Evolutionary conservation across 2,888 invertebrate genomes (phyloP), one percentile per base, ranked within the genome.

Genomic region (Synergus umbraculus): DNA sequence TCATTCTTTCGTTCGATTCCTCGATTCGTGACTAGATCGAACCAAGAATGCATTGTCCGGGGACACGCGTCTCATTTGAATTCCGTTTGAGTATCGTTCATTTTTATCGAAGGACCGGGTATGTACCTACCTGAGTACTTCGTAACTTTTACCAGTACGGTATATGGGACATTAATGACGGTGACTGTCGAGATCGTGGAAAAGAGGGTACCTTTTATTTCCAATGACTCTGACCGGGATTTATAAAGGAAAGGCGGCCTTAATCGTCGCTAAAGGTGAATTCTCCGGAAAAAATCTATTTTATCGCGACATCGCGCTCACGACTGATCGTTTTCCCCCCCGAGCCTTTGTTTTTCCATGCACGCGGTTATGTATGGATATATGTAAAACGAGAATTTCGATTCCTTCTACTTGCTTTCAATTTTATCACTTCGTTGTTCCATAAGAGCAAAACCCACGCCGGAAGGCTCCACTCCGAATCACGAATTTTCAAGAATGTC

Each of bases 41-140:
- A 81, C 76, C 83, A 82, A 79, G 84, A 83, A 85, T 85, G 83
- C 83, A 85, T 85, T 85, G 83, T 85, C 81, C 82, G 79, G 80
- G 79, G 84, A 84, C 84, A 84, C 84, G 84, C 84, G 84, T 84
- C 84, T 86, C 87, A 86, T 88, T 87, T 86, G 86, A 88, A 90
- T 90, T 89, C 89, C 86, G 85, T 85, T 83, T 88, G 86, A 83
- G 87, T 87, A 86, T 86, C 86, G 84, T 86, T 85, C 83, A 79
- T 85, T 83, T 86, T 83, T 86, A 87, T 88, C 89, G 88, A 87
- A 88, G 84, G 86, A 84, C 84, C 86, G 82, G 84, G 78, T 85
- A 84, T 83, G 84, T 83, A 83, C 78, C 65, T 76, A 76, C 80
- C 82, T 78, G 80, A 82, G 81, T 84, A 80, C 81, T 79, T 82